A percentile compares a stretch with the other conserved stretches of the same genome.
These are phyloP conservation scores for Rhodophaea formosa DNA, from an alignment of 2,888 invertebrate genomes.

Conservation along the genomic window DNA sequence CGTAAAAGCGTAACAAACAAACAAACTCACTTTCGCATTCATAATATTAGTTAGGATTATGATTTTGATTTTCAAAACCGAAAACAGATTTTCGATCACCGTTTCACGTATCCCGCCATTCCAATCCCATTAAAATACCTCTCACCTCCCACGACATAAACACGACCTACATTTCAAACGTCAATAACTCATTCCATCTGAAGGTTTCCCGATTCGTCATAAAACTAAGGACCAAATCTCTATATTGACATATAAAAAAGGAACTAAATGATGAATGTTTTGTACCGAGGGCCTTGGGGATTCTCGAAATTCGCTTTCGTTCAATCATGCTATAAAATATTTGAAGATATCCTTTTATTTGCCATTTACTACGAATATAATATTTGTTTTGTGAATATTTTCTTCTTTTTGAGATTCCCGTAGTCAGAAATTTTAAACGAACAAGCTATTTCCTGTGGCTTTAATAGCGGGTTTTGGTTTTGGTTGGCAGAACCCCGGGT, in stretches of 20 bases:
- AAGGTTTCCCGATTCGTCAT: slow-evolving; percentile 11
- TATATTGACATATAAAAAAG: slow-evolving; percentile 23
- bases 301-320: slow-evolving; percentile 25
- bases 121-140: not conserved
- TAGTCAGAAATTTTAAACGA: not conserved
- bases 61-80: no score
- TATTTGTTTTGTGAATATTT: slow-evolving; percentile 9
- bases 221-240: slow-evolving; percentile 18
- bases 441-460: no score
- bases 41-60: no score
- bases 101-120: not conserved
- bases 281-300: slow-evolving; percentile 24
- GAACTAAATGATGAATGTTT: slow-evolving; percentile 31
- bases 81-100: no score
- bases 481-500: no score
- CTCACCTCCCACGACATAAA: not conserved
- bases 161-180: slow-evolving; percentile 7
- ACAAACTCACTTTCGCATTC: no score
- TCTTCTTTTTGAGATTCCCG: not conserved
- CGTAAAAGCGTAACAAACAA: no score
- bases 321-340: slow-evolving; percentile 34
- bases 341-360: slow-evolving; percentile 29
- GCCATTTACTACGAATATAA: slow-evolving; percentile 26
- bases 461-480: no score
- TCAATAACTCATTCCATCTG: slow-evolving; percentile 10